Evolutionary conservation across 2,888 invertebrate species (phyloP), one percentile per base, ranked within the genome.

Genomic region (Exocentrus adspersus): DNA sequence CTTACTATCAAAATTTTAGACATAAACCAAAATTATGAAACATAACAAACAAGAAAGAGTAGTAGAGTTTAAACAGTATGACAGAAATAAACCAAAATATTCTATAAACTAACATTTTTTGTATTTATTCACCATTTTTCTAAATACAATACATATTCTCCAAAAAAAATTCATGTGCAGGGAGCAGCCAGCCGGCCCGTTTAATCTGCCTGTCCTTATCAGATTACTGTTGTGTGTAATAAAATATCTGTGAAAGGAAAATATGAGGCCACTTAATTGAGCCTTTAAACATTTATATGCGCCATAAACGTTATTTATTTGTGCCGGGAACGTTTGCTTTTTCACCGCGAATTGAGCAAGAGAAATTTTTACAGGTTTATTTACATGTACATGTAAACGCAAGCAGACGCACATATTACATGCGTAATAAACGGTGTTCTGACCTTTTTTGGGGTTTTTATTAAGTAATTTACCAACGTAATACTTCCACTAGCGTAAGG

Each of bases 221-320:
- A 59, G 53, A 60, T 64, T 60, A 60, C 37, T 51, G 54, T 48
- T 58, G 54, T 21, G n/a, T 20, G 54, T 21, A 42, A 42, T 54
- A 54, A 54, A 54, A 24, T 45, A 57, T 57, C 56, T 46, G 28
- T 28, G 56, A 46, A 57, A 57, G 56, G 32, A 32, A 45, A 57
- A 46, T 30, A 30, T 30, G 32, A 45, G 32, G 19, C 14, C 41
- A 12, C 42, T 41, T 41, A 53, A 42, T 41, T 53, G 53, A 41
- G 41, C 21, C 21, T 41, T 53, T 53, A 53, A 21, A 53, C 20
- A 37, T 37, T 53, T 42, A 53, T 53, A 37, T 42, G 19, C 19
- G 53, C 52, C 21, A 53, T 53, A 53, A 53, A 53, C 41, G 42
- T 53, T 51, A 53, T 53, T 37, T 42, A 53, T 53, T 21, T 53